Percentiles rank a stretch among this genome's conserved stretches.
phyloP scores from a whole-genome alignment of 2,797 vertebrate species.

The Tapirus indicus region DNA sequence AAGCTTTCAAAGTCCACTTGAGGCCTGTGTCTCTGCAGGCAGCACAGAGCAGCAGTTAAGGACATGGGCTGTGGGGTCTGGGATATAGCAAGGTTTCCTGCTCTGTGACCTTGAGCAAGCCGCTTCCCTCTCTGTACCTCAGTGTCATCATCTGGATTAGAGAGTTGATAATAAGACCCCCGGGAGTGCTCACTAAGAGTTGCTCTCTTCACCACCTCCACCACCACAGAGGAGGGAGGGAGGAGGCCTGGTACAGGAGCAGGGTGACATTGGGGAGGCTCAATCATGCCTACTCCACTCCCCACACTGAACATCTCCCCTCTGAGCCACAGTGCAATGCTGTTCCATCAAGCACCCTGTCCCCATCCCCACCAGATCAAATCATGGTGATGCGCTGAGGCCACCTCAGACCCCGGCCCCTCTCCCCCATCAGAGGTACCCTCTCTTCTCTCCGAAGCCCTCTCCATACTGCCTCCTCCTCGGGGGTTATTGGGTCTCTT shows the following conservation, averaged over 20 bases:
- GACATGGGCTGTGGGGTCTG: rapidly evolving
- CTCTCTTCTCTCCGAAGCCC: background rate
- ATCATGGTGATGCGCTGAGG: background rate
- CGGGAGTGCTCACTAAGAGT: background rate
- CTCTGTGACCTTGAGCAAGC: background rate
- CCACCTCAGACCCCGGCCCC: background rate
- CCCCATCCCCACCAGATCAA: background rate
- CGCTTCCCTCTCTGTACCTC: background rate
- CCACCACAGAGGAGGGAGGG: background rate
- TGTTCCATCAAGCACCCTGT: background rate
- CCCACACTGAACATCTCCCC: background rate
- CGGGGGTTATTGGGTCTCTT: background rate
- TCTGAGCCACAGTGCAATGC: background rate
- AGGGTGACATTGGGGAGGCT: background rate
- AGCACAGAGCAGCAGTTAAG: background rate
- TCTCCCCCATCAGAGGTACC: no score
- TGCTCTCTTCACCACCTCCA: background rate
- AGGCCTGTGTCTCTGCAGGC: background rate
- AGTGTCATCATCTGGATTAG: background rate
- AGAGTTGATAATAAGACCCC: background rate
- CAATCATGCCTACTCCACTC: no score
- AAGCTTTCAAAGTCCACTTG: background rate
- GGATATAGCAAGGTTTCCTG: background rate
- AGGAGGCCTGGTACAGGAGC: background rate
- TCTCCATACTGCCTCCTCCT: background rate